These are phyloP conservation scores for Anneissia japonica DNA, from an alignment of 35 echinoderm and acorn worm genomes.

Conservation along the genomic window DNA sequence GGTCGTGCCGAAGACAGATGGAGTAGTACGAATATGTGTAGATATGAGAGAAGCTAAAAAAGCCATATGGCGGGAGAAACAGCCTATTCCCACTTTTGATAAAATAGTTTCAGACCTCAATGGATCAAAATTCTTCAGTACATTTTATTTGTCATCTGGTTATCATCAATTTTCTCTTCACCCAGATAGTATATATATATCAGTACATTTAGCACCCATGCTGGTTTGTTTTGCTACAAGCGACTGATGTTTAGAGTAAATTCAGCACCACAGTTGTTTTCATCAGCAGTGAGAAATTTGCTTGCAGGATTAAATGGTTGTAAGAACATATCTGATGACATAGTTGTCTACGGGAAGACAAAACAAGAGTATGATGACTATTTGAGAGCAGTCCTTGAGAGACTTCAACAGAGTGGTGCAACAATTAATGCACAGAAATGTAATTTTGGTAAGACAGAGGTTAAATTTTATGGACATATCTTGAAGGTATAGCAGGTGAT, in stretches of 20 bases:
- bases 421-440: neutral
- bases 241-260: too few relatives aligned
- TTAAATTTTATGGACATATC: neutral
- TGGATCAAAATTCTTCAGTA: slow-evolving; percentile 40
- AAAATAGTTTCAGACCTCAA: slow-evolving; percentile 43
- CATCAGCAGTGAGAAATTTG: neutral
- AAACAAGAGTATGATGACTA: slow-evolving; percentile 25
- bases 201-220: too few relatives aligned
- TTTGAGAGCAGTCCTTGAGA: slow-evolving; percentile 17
- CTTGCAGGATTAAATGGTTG: neutral
- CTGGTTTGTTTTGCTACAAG: too few relatives aligned
- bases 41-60: slow-evolving; percentile 61
- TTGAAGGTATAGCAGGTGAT: slow-evolving; percentile 1
- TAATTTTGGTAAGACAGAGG: neutral
- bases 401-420: neutral
- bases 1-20: neutral
- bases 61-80: slow-evolving; percentile 32
- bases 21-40: slow-evolving; percentile 47
- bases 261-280: too few relatives aligned
- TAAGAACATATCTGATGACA: slow-evolving; percentile 11
- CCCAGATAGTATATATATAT: slow-evolving; percentile 21
- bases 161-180: slow-evolving; percentile 56
- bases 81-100: slow-evolving; percentile 53
- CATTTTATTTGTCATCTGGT: slow-evolving; percentile 43
- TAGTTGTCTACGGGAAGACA: slow-evolving; percentile 9